Evolutionary conservation across 2,888 invertebrate genomes (phyloP).

Genomic region (Agrotis ipsilon): DNA sequence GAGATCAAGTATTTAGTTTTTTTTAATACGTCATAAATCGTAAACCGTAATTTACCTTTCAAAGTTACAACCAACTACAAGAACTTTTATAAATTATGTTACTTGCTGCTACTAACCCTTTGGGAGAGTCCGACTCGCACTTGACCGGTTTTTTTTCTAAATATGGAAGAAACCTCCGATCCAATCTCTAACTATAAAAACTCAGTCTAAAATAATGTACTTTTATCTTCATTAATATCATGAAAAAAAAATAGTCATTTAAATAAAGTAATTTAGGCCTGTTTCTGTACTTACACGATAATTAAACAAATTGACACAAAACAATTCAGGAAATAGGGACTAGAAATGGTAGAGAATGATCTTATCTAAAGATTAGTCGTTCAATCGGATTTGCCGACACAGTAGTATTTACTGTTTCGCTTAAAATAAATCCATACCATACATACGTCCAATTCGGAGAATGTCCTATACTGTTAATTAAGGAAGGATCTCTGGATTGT

Average conservation of each 20-base stretch:
- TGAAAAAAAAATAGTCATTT: too few species aligned
- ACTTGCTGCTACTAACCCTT: too few species aligned
- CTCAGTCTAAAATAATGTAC: background rate
- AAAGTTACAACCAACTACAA: too few species aligned
- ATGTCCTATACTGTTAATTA: conserved; percentile 7
- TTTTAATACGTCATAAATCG: too few species aligned
- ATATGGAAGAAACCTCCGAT: too few species aligned
- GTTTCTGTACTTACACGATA: conserved; percentile 1
- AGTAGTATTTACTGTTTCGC: conserved; percentile 2
- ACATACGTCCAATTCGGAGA: background rate
- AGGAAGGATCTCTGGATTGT: background rate
- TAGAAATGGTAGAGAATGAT: background rate
- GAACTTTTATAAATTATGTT: too few species aligned
- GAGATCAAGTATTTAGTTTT: too few species aligned
- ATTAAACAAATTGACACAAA: conserved; percentile 15
- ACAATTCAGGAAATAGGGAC: background rate
- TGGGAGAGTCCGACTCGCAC: too few species aligned
- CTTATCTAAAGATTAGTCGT: conserved; percentile 19
- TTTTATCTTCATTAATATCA: background rate
- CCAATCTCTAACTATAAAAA: background rate
- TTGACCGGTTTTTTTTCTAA: too few species aligned
- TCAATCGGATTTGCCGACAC: background rate
- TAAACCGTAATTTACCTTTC: too few species aligned
- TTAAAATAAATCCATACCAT: conserved; percentile 11
- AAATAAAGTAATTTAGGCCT: too few species aligned